Percentiles rank a stretch among this genome's conserved stretches.
These are phyloP conservation scores for Caenorhabditis macrosperma DNA, from an alignment of 2,888 invertebrate species.

Conservation along the genomic window DNA sequence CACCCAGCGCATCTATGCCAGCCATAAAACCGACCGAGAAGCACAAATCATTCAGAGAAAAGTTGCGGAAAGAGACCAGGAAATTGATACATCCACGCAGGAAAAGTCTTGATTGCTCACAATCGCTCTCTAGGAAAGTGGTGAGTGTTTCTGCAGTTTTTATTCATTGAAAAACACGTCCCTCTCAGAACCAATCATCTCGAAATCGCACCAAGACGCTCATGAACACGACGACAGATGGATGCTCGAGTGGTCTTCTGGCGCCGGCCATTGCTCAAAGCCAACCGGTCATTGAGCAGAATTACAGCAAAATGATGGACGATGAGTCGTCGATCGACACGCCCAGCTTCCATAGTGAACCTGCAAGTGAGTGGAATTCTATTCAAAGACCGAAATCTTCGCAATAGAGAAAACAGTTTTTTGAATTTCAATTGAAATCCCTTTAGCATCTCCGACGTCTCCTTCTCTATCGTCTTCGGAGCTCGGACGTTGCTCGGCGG, in stretches of 20 bases:
- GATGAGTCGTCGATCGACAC: neutral
- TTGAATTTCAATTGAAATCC: neutral
- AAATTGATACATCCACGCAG: constrained; percentile 50
- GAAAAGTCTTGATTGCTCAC: constrained; percentile 56
- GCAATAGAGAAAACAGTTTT: too few relatives aligned
- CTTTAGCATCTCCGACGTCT: constrained; percentile 5
- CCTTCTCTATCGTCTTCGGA: constrained; percentile 18
- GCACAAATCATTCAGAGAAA: constrained; percentile 46
- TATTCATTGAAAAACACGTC: too few relatives aligned
- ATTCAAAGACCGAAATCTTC: too few relatives aligned
- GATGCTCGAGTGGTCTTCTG: constrained; percentile 1
- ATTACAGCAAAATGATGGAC: neutral
- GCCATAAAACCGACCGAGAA: constrained; percentile 18
- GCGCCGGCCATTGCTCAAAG: neutral
- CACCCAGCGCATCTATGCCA: constrained; percentile 29
- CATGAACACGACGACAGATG: constrained; percentile 14
- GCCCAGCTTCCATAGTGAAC: constrained; percentile 35
- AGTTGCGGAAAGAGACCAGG: constrained; percentile 29
- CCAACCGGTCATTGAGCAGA: neutral
- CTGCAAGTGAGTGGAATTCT: constrained; percentile 16
- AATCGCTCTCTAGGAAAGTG: constrained; percentile 30
- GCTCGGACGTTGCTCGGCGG: constrained; percentile 48
- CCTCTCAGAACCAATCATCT: neutral
- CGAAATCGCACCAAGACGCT: constrained; percentile 37
- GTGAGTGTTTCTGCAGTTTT: constrained; percentile 4